Conservation (phyloP, 2,113 vertebrate genomes). For the Lucifuga dentata region DNA sequence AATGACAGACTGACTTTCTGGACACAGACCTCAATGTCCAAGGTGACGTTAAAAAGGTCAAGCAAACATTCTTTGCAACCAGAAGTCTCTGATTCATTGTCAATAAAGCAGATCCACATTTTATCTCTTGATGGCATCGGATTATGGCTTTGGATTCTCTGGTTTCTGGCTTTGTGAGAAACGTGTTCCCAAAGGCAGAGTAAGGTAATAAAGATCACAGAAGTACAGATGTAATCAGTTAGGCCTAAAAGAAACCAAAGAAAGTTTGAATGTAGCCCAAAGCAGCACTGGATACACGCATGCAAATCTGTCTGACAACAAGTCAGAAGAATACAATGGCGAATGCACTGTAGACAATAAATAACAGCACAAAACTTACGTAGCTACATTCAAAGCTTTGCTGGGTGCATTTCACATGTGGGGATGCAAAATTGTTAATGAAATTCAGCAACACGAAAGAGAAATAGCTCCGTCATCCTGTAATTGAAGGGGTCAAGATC, state of each 20-base stretch:
- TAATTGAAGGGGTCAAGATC: constrained; percentile 79
- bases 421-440: constrained; percentile 66
- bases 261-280: background rate
- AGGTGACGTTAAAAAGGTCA: constrained; percentile 60
- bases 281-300: background rate
- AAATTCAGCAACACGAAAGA: constrained; percentile 81
- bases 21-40: constrained; percentile 32
- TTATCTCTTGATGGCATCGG: constrained; percentile 53
- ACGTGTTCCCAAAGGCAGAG: constrained; percentile 6
- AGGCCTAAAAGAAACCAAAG: constrained; percentile 5
- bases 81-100: constrained; percentile 63
- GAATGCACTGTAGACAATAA: background rate
- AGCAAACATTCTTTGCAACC: constrained; percentile 64
- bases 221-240: constrained; percentile 9
- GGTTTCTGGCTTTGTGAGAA: constrained; percentile 51
- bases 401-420: constrained; percentile 49
- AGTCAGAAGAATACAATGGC: background rate
- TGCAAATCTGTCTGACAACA: background rate
- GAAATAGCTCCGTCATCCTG: constrained; percentile 72
- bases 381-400: constrained; percentile 24
- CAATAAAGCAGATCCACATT: constrained; percentile 60
- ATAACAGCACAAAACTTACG: background rate
- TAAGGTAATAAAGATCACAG: constrained; percentile 35
- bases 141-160: constrained; percentile 47
- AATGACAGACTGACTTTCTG: constrained; percentile 49